phyloP scores from a whole-genome alignment of 2,113 vertebrate genomes.

The Muntiacus reevesi region DNA sequence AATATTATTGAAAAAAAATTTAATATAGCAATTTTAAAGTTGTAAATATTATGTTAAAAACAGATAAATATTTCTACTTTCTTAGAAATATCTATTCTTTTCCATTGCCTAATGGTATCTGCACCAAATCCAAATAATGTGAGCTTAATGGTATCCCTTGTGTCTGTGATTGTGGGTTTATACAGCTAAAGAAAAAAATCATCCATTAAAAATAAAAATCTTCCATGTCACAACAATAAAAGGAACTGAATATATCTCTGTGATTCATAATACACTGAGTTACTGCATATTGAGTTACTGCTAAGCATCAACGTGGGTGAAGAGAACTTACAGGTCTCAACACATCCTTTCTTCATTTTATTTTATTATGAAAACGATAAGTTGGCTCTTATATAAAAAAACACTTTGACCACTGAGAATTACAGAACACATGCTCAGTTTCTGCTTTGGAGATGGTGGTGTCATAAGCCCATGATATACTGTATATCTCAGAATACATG shows the following conservation, averaged over 20 bases:
- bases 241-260: background rate
- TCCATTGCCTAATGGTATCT: background rate
- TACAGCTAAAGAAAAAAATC: background rate
- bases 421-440: background rate
- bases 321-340: background rate
- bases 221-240: background rate
- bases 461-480: background rate
- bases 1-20: background rate
- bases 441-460: background rate
- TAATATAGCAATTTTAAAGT: background rate
- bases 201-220: background rate
- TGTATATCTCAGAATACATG: background rate
- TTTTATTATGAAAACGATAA: background rate
- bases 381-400: background rate
- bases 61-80: background rate
- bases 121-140: background rate
- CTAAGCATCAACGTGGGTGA: background rate
- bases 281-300: background rate
- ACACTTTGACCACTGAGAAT: background rate
- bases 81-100: background rate
- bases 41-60: background rate
- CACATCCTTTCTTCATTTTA: background rate
- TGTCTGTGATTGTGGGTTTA: background rate
- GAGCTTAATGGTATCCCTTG: background rate
- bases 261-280: background rate